Base-by-base conservation (phyloP, 2,797 vertebrate genomes). In the Spondyliosoma cantharus region DNA sequence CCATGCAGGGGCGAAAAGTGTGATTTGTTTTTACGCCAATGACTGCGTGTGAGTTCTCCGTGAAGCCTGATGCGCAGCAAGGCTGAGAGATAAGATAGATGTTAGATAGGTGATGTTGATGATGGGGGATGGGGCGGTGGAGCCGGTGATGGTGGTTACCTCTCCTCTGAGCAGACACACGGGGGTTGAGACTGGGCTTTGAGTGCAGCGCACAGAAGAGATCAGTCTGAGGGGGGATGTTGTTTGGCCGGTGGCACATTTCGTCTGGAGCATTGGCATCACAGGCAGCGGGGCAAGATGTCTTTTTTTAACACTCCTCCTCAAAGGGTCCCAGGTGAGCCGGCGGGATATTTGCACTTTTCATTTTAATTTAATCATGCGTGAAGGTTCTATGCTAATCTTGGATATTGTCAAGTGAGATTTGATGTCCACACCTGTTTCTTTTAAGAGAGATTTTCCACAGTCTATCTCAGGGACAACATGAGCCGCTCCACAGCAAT, bases 1-100 rank as follows among this genome's bases (percentile, higher is more conserved):
- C 64, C 83, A 77, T 50, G 72, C 66, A 82, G 63, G 25, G 53
- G 80, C 69, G 48, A 71, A 82, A 87, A 69, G 74, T 82, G 82
- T 74, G 72, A 76, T 80, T 90, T 37, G n/a, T 37, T 37, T 37
- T 86, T 79, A 65, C 2, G 0, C 57, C 75, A 76, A 27, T 78
- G 22, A 54, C 75, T 80, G 68, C 74, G 50, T 74, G 56, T 45
- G 42, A 29, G 53, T 84, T 86, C 50, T 79, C 68, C 37, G 60
- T 68, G 46, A 63, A 61, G 56, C 62, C 49, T 60, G 76, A 79
- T 75, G 27, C 76, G 78, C 63, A 66, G 74, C 68, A 57, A 78
- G 67, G 45, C 66, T 59, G 17, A 72, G 69, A 59, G 78, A 77
- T 84, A 65, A 66, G 79, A 65, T 22, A 16, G 25, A 37, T 61